Conservation (phyloP, 2,113 vertebrate species). For the Nematolebias whitei region DNA sequence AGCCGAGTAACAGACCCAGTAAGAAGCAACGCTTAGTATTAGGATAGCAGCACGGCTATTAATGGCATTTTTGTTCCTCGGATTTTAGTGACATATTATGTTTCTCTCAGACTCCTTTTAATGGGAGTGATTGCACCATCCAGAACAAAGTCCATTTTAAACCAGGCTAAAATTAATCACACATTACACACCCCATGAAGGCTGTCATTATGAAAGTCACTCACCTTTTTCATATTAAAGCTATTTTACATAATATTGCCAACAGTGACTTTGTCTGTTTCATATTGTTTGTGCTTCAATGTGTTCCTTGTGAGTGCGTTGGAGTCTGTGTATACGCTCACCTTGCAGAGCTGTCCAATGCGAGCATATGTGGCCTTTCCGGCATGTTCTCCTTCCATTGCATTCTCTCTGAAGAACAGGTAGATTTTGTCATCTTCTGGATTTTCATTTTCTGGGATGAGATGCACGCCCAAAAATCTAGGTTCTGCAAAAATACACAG, state of each 20-base stretch:
- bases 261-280: slow-evolving; percentile 16
- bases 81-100: slow-evolving; percentile 72
- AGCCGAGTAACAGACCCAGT: slow-evolving; percentile 37
- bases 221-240: slow-evolving; percentile 51
- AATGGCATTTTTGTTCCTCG: slow-evolving; percentile 51
- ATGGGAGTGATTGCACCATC: slow-evolving; percentile 26
- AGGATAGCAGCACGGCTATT: slow-evolving; percentile 63
- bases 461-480: slow-evolving; percentile 89
- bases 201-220: slow-evolving; percentile 52
- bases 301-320: slow-evolving; percentile 1
- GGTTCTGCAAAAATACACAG: slow-evolving; percentile 82
- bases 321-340: slow-evolving; percentile 60
- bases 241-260: slow-evolving; percentile 35
- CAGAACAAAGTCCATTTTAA: slow-evolving; percentile 62
- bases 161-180: slow-evolving; percentile 65
- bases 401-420: slow-evolving; percentile 97
- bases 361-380: slow-evolving; percentile 96
- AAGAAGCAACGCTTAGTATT: slow-evolving; percentile 61
- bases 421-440: slow-evolving; percentile 98
- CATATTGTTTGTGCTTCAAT: slow-evolving; percentile 19
- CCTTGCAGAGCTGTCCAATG: slow-evolving; percentile 98
- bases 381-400: slow-evolving; percentile 93
- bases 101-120: slow-evolving; percentile 70
- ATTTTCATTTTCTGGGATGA: slow-evolving; percentile 96
- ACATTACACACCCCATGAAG: slow-evolving; percentile 59